Evolutionary conservation across 2,797 vertebrate species (phyloP).

Genomic region (Rhodeus uyekii): DNA sequence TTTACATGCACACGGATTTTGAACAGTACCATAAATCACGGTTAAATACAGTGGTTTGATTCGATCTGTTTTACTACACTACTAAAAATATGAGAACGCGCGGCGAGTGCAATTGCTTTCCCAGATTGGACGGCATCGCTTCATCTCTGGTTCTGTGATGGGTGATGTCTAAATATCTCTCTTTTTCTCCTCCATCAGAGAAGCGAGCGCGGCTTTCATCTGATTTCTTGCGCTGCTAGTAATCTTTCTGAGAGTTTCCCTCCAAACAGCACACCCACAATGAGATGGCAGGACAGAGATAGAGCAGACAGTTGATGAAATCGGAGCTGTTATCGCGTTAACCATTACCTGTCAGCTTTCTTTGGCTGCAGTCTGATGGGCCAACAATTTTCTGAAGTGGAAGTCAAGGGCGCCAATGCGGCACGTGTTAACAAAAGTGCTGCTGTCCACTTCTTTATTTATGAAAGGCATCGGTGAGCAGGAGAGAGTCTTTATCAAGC

Average conservation of each 20-base stretch:
- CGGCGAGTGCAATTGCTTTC: background rate
- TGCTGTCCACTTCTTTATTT: conserved; percentile 83
- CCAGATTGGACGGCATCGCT: conserved; percentile 17
- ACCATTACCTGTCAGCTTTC: conserved; percentile 90
- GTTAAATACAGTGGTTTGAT: conserved; percentile 13
- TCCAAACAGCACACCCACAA: conserved; percentile 81
- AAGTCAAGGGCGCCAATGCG: conserved; percentile 91
- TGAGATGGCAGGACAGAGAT: conserved; percentile 76
- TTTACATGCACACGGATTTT: background rate
- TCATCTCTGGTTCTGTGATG: conserved; percentile 14
- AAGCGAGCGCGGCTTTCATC: conserved; percentile 74
- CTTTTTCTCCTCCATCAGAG: conserved; percentile 50
- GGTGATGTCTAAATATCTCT: conserved; percentile 34
- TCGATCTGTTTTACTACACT: conserved; percentile 22
- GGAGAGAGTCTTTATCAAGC: conserved; percentile 62
- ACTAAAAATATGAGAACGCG: conserved; percentile 31
- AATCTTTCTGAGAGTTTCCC: conserved; percentile 89
- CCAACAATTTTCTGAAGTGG: conserved; percentile 94
- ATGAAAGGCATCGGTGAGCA: conserved; percentile 74
- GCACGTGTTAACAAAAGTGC: conserved; percentile 87
- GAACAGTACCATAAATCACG: conserved; percentile 3
- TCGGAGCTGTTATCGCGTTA: conserved; percentile 91
- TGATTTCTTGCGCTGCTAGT: conserved; percentile 88
- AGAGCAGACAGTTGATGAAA: conserved; percentile 76
- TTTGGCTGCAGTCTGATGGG: conserved; percentile 89